Evolutionary conservation across 2,797 vertebrate genomes (phyloP), one percentile per base, ranked within the genome.

Genomic region (Menidia menidia): DNA sequence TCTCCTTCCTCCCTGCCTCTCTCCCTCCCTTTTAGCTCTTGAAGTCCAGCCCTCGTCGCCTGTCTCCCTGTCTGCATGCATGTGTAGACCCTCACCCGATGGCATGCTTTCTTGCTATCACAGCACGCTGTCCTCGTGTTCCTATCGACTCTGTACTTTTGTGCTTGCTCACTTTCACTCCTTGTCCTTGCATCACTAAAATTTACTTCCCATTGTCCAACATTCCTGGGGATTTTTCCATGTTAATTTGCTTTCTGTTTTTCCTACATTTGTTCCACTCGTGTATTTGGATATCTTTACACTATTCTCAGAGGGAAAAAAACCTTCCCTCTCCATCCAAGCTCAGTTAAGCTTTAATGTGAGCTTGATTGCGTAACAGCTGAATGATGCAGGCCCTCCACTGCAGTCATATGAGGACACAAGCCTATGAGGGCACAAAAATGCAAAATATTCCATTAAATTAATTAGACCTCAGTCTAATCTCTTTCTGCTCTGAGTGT

Each of bases 291-390:
- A 43, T 59, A 60, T 50, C 67, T 55, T 71, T 70, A 62, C 16
- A 39, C 60, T 52, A 68, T 53, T 35, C 56, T 55, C 18, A 18
- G 25, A 5, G 42, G 31, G 77, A 50, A 10, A 51, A 57, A 64
- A 32, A 39, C 35, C 15, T 16, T 43, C 43, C 57, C 56, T 64
- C 50, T 51, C 52, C 44, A 52, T 70, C 56, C 43, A 66, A 84
- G 78, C 73, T 77, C 66, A 62, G 50, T 86, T 70, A 55, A 64
- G 79, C 80, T 78, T 82, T 82, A 73, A 86, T 59, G 77, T 71
- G 76, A 77, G 83, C 66, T 58, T 31, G 60, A 71, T 89, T 89
- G 81, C 44, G 51, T 89, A 88, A 91, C 56, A 32, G 30, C 51
- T 42, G 55, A 19, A 33, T 70, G 70, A 64, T 54, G 81, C 64